These are phyloP conservation scores for Leptopilina drosophilae DNA, from an alignment of 2,888 invertebrate genomes.

Conservation along the genomic window DNA sequence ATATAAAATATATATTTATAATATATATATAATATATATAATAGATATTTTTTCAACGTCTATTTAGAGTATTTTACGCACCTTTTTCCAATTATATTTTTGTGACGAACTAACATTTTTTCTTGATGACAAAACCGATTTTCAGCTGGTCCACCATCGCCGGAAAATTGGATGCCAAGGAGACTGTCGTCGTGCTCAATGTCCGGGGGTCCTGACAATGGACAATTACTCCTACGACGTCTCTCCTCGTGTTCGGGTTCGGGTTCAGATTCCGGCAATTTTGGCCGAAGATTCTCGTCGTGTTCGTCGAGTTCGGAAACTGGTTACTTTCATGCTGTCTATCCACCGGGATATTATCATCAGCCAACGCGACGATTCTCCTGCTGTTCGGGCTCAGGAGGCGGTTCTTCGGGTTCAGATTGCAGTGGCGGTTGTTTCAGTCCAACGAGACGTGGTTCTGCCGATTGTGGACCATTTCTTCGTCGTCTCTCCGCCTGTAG, in stretches of 20 bases:
- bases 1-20: too few relatives aligned
- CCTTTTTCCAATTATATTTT: neutral
- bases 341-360: conserved; percentile 63
- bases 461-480: conserved; percentile 70
- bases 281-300: conserved; percentile 68
- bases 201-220: conserved; percentile 79
- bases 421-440: conserved; percentile 72
- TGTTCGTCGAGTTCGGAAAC: conserved; percentile 71
- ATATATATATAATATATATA: too few relatives aligned
- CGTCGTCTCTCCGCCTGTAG: conserved; percentile 70
- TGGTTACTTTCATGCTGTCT: conserved; percentile 65
- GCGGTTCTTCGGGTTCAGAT: conserved; percentile 74
- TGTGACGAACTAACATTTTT: too few relatives aligned
- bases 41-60: too few relatives aligned
- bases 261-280: conserved; percentile 66
- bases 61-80: too few relatives aligned
- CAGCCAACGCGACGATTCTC: conserved; percentile 69
- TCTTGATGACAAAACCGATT: neutral
- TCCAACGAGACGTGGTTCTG: conserved; percentile 67
- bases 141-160: conserved; percentile 79
- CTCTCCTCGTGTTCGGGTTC: conserved; percentile 78
- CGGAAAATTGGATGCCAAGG: conserved; percentile 82
- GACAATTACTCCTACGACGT: conserved; percentile 76
- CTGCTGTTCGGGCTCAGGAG: conserved; percentile 70
- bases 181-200: conserved; percentile 85